Evolutionary conservation across 2,113 vertebrate genomes (phyloP), one percentile per base, ranked within the genome.

Genomic region (Paralichthys olivaceus): DNA sequence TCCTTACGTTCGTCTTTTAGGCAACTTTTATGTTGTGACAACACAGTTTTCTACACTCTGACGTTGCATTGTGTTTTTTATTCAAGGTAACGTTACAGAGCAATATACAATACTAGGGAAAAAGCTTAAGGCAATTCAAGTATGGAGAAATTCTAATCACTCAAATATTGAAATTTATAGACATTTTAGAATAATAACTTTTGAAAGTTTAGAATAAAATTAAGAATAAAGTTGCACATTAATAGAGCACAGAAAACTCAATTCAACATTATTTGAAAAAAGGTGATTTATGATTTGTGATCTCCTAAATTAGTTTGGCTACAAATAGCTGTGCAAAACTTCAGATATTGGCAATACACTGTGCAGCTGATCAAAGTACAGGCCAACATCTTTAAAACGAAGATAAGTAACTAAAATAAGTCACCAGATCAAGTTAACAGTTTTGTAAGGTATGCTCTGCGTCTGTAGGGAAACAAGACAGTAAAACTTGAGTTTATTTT

Each of bases 351-450:
- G 83, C 80, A 84, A 55, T 17, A 25, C 49, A 77, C 40, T 32
- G 15, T 11, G 25, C 47, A 82, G 29, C 73, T 20, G 90, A 74
- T 77, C 89, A 92, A 93, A 93, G 89, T 91, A 26, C 89, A 87
- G 13, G 4, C 22, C 32, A 55, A 47, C 61, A 69, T 72, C 53
- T 77, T 83, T 66, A 59, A 87, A 80, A 68, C 3, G 7, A 67
- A 87, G 88, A 91, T 86, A 77, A 89, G 75, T 92, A 89, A 93
- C 89, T 43, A 79, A 53, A n/a, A n/a, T 53, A n/a, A 53, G 20
- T n/a, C 5, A 53, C 49, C 12, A 4, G 23, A 64, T 61, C 43
- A 63, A 32, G 63, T 72, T 73, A 20, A 60, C 29, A 60, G 45
- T 60, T 60, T 28, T 68, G 1, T 47, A 29, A 15, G 7, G 23